Base-by-base conservation (phyloP, 37 sponge, comb jelly and placozoan species). In the Amphimedon queenslandica region DNA sequence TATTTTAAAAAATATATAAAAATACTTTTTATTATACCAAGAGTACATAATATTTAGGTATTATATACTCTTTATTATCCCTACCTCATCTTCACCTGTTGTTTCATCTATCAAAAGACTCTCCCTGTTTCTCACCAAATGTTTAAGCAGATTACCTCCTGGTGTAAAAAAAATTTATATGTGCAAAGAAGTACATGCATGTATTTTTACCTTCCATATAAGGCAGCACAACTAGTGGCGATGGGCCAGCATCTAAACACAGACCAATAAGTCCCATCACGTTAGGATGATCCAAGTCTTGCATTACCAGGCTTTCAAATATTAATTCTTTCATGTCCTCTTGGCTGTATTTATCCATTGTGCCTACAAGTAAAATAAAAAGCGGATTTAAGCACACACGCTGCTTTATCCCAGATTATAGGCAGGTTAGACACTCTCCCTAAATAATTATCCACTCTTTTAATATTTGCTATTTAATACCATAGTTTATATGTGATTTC, bases 151-250 rank as follows among this genome's bases (percentile, higher is more conserved):
- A 51, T 24, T 53, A 16, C 72, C 72, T 30, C 53, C 53, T 39
- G 1, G 57, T 57, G 53, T 72, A 30, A 29, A 72, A 28, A 57
- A 57, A 35, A 72, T 55, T 28, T 55, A 4, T 28, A 72, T 72
- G 57, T 72, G 53, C 21, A 57, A 57, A 57, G 72, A 55, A 21
- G 72, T 21, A 31, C 34, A 32, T 28, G 39, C 27, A 28, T n/a
- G n/a, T n/a, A n/a, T n/a, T n/a, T n/a, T n/a, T 47, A 47, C 53
- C 53, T 47, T 8, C 53, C 53, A 47, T 47, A 47, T 47, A 47
- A 18, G 53, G 13, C 53, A 47, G 13, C 13, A 47, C 53, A 47
- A 47, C 13, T 18, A 18, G 13, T 18, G 8, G 53, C 13, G 53
- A 8, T n/a, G n/a, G n/a, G 13, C 53, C 53, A 47, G 53, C 13